A percentile compares a stretch with the other conserved stretches of the same genome.
phyloP scores from a whole-genome alignment of 2,888 invertebrate genomes.

The Rotaria socialis region DNA sequence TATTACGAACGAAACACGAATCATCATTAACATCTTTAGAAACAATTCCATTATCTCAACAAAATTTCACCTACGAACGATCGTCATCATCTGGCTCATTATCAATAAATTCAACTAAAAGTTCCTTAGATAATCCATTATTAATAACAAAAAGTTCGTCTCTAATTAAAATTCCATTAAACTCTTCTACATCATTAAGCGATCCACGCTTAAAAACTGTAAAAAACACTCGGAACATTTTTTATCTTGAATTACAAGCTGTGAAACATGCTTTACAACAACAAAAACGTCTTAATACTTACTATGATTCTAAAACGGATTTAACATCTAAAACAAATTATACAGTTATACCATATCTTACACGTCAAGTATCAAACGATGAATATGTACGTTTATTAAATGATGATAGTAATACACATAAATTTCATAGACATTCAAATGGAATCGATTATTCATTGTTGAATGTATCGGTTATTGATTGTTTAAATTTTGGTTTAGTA shows the following conservation, averaged over 20 bases:
- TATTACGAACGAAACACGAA: not conserved
- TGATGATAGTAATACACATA: not conserved
- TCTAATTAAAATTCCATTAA: not conserved
- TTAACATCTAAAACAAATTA: not conserved
- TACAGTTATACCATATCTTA: not conserved
- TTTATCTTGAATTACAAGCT: not conserved
- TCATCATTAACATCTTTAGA: not conserved
- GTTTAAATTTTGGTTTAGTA: not conserved
- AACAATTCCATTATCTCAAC: not conserved
- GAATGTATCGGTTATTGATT: not conserved
- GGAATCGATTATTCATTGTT: not conserved
- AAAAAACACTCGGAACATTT: not conserved
- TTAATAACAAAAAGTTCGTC: not conserved
- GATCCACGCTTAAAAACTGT: slow-evolving; percentile 21
- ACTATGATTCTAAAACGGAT: not conserved
- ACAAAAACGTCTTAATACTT: not conserved
- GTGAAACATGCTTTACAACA: slow-evolving; percentile 11
- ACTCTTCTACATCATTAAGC: not conserved
- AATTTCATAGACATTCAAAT: not conserved
- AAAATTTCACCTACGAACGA: not conserved
- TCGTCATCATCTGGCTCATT: not conserved
- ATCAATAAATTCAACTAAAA: not conserved
- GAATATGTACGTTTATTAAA: not conserved
- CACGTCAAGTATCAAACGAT: not conserved
- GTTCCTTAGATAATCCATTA: not conserved